phyloP scores from a whole-genome alignment of 2,888 invertebrate species.

The Hofmannophila pseudospretella region DNA sequence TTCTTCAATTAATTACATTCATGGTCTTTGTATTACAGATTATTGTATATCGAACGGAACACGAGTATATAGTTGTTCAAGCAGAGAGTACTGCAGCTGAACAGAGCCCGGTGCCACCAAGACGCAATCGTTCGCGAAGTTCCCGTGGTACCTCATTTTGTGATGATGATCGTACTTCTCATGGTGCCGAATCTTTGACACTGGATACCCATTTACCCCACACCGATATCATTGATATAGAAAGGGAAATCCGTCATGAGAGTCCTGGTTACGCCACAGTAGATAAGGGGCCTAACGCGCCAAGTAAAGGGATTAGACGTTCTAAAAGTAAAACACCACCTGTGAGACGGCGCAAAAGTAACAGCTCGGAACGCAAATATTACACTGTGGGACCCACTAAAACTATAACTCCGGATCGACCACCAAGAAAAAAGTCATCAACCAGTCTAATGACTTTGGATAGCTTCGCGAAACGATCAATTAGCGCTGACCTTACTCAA shows the following conservation, averaged over 20 bases:
- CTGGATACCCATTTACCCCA: slow-evolving; percentile 64
- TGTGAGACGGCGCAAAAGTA: slow-evolving; percentile 58
- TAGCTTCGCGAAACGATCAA: slow-evolving; percentile 63
- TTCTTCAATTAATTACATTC: no score
- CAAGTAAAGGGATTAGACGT: slow-evolving; percentile 77
- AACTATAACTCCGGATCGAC: slow-evolving; percentile 76
- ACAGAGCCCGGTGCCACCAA: slow-evolving; percentile 75
- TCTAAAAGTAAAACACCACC: slow-evolving; percentile 75
- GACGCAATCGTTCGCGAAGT: slow-evolving; percentile 75
- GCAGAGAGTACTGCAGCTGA: slow-evolving; percentile 72
- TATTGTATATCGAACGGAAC: slow-evolving; percentile 81
- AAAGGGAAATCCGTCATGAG: slow-evolving; percentile 61
- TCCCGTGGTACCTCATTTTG: slow-evolving; percentile 75
- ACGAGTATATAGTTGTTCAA: slow-evolving; percentile 81
- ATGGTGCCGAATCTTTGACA: slow-evolving; percentile 82
- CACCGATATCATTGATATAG: slow-evolving; percentile 44
- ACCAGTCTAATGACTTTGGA: slow-evolving; percentile 74
- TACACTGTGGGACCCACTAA: slow-evolving; percentile 79
- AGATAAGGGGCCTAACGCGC: slow-evolving; percentile 83
- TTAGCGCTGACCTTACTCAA: slow-evolving; percentile 68
- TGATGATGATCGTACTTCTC: slow-evolving; percentile 85
- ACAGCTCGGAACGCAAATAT: slow-evolving; percentile 80
- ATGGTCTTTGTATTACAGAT: slow-evolving; percentile 70
- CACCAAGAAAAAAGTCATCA: slow-evolving; percentile 80
- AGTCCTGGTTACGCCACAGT: slow-evolving; percentile 86